phyloP scores from a whole-genome alignment of 2,113 vertebrate species.

The Carollia perspicillata region DNA sequence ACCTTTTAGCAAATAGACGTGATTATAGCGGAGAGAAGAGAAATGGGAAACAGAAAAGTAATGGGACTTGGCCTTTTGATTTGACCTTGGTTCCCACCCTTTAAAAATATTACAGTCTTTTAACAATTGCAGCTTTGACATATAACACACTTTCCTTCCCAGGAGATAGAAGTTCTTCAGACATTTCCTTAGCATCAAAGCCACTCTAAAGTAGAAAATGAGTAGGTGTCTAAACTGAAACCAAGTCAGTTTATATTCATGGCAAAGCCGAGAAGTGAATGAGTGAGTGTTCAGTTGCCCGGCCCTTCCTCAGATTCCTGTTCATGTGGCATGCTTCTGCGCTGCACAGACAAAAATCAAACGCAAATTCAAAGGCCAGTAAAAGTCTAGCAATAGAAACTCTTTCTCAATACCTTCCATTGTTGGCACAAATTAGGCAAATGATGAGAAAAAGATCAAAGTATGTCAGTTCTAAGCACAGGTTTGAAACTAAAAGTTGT shows the following conservation, averaged over 20 bases:
- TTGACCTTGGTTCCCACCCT: slow-evolving; percentile 67
- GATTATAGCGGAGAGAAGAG: slow-evolving; percentile 70
- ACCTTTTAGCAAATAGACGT: slow-evolving; percentile 71
- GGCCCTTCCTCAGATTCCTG: neutral
- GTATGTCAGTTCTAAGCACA: neutral
- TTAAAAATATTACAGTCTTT: slow-evolving; percentile 69
- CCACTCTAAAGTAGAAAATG: slow-evolving; percentile 65
- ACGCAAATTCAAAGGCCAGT: neutral
- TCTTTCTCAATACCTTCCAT: neutral
- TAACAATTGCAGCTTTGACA: slow-evolving; percentile 66
- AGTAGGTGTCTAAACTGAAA: slow-evolving; percentile 58
- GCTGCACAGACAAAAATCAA: slow-evolving; percentile 27
- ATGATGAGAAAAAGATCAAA: neutral
- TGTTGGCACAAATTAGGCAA: neutral
- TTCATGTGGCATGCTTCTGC: neutral
- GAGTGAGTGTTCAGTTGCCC: slow-evolving; percentile 19
- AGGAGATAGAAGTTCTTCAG: slow-evolving; percentile 61
- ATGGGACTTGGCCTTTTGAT: slow-evolving; percentile 68
- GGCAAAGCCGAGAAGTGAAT: neutral
- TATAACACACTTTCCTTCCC: slow-evolving; percentile 66
- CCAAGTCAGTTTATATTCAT: slow-evolving; percentile 51
- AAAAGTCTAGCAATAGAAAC: neutral
- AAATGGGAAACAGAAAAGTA: slow-evolving; percentile 60
- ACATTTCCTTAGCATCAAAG: slow-evolving; percentile 68
- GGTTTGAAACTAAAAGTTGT: neutral